Conservation (phyloP, 2,113 vertebrate species). For the Synchiropus splendidus region DNA sequence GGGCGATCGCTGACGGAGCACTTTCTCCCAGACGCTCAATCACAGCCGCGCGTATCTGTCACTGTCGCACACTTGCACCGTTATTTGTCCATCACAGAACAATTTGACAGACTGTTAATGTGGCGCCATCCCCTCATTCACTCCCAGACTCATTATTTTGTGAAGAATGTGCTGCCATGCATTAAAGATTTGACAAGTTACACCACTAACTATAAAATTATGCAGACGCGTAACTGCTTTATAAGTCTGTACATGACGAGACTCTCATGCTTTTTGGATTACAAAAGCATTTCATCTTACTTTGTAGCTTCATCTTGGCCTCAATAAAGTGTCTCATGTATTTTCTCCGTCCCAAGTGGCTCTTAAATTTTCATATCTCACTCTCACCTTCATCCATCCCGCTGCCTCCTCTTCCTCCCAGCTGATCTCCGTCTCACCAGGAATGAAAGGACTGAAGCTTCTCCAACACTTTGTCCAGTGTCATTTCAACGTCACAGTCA, state of each 20-base stretch:
- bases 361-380: constrained; percentile 2
- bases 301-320: too few species aligned
- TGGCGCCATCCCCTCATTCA: neutral
- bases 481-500: neutral
- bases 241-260: constrained; percentile 7
- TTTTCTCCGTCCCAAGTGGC: constrained; percentile 2
- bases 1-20: constrained; percentile 19
- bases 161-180: constrained; percentile 7
- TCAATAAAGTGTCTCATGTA: too few species aligned
- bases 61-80: constrained; percentile 4
- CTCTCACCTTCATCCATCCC: neutral
- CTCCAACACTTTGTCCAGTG: constrained; percentile 6
- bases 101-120: constrained; percentile 23
- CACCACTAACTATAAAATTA: constrained; percentile 24
- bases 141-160: constrained; percentile 15
- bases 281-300: too few species aligned
- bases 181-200: constrained; percentile 19
- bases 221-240: constrained; percentile 9
- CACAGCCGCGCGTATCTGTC: constrained; percentile 17
- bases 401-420: neutral
- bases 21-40: constrained; percentile 24
- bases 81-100: constrained; percentile 23
- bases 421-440: constrained; percentile 2
- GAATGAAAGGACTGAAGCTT: neutral
- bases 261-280: constrained; percentile 17